Evolutionary conservation across 2,113 vertebrate species (phyloP), one percentile per base, ranked within the genome.

Genomic region (Callithrix jacchus): DNA sequence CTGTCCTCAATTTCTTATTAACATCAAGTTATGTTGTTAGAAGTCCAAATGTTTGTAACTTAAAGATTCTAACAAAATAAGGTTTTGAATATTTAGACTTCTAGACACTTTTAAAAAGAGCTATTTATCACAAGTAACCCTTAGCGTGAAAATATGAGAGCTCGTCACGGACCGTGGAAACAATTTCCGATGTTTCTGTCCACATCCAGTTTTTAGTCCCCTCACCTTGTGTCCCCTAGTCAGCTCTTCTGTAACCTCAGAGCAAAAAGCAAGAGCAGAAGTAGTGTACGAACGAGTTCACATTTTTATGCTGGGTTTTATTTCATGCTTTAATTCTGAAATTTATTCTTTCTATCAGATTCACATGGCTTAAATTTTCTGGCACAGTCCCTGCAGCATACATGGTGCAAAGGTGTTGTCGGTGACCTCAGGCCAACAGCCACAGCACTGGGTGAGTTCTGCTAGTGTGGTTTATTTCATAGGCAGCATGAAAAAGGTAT

Each of bases 291-390:
- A 40, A 0, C 2, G 8, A 83, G 35, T 18, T 74, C 11, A 40
- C 13, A 5, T 91, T 79, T 87, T 70, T 81, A 37, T 40, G 89
- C 94, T 47, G 32, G 11, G 9, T 71, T 89, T 95, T 86, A 61
- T 52, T 94, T 94, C 35, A 76, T 84, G 40, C 21, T 49, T 80
- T 95, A 56, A 54, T 74, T 52, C 42, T 80, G 89, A 86, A 84
- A 56, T 84, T 27, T 84, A 3, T 81, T 81, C 42, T 87, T 96
- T 54, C 25, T 66, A 2, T 84, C 87, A 97, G 96, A 93, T 45
- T 95, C 92, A 35, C 74, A 4, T 58, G 84, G 70, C 20, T 87
- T 96, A 56, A 66, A 76, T 84, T 95, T 96, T 37, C 94, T 96
- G 94, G 47, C 32, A 13, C 95, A 93, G 23, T 96, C 96, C 87